A percentile compares a stretch with the other conserved stretches of the same genome.
Evolutionary conservation across 2,113 vertebrate species (phyloP).

Genomic region (Cygnus buccinator): DNA sequence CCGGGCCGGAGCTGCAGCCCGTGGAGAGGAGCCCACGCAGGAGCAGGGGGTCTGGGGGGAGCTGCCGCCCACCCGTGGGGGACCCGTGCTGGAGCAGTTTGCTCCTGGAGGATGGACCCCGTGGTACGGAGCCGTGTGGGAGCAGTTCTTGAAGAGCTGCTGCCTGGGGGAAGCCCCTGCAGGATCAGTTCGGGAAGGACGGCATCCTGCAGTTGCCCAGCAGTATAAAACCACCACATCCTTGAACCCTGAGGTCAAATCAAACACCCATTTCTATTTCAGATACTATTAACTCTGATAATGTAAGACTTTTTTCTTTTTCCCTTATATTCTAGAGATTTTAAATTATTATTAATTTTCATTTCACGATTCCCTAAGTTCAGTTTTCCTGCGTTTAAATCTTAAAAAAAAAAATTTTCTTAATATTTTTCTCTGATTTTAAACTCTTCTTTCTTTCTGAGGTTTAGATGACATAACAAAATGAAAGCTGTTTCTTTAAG

Average conservation of each 20-base stretch:
- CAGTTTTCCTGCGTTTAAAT: neutral
- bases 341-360: neutral
- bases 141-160: no score
- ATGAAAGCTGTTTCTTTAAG: conserved; percentile 51
- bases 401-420: neutral
- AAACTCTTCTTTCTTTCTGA: neutral
- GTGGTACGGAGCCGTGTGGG: no score
- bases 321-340: neutral
- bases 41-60: no score
- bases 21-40: no score
- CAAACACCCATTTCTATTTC: neutral
- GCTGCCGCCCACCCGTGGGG: no score
- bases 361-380: neutral
- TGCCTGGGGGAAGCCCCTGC: no score
- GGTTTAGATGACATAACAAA: conserved; percentile 6
- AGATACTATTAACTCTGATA: neutral
- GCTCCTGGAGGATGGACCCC: no score
- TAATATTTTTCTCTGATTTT: neutral
- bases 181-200: no score
- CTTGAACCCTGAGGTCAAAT: neutral
- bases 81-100: no score
- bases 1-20: no score
- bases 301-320: neutral
- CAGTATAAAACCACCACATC: neutral
- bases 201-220: no score